Conservation (phyloP, 2,888 invertebrate species). For the Tanaodytes sp. region DNA sequence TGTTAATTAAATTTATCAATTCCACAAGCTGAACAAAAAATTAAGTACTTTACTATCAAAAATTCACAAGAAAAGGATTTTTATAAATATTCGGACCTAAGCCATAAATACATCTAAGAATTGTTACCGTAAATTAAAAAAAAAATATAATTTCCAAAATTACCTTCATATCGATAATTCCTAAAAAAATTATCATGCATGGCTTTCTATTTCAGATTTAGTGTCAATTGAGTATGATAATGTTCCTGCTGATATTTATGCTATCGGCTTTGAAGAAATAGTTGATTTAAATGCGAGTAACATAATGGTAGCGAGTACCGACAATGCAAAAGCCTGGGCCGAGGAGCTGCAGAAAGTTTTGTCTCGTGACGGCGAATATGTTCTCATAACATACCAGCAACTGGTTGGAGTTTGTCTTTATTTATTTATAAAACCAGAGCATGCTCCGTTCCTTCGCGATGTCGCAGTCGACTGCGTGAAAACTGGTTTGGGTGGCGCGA, state of each 20-base stretch:
- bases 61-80: too few relatives aligned
- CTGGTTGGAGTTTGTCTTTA: slow-evolving; percentile 98
- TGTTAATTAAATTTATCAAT: too few relatives aligned
- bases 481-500: slow-evolving; percentile 98
- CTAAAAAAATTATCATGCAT: too few relatives aligned
- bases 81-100: too few relatives aligned
- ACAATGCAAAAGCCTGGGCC: slow-evolving; percentile 96
- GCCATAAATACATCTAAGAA: too few relatives aligned
- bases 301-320: slow-evolving; percentile 94
- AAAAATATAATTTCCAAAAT: too few relatives aligned
- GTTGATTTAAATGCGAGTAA: slow-evolving; percentile 99
- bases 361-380: slow-evolving; percentile 89
- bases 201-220: slow-evolving; percentile 68
- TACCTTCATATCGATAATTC: too few relatives aligned
- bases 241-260: slow-evolving; percentile 92
- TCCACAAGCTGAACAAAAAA: too few relatives aligned
- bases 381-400: slow-evolving; percentile 93
- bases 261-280: slow-evolving; percentile 99
- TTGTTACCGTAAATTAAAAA: too few relatives aligned
- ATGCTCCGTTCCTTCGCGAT: slow-evolving; percentile 91
- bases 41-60: too few relatives aligned
- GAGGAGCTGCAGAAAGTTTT: slow-evolving; percentile 94
- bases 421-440: slow-evolving; percentile 91
- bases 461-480: slow-evolving; percentile 97
- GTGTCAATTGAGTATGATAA: slow-evolving; percentile 73